These are phyloP conservation scores for Gambusia yucatana DNA, from an alignment of 2,797 vertebrate genomes.

Conservation along the genomic window DNA sequence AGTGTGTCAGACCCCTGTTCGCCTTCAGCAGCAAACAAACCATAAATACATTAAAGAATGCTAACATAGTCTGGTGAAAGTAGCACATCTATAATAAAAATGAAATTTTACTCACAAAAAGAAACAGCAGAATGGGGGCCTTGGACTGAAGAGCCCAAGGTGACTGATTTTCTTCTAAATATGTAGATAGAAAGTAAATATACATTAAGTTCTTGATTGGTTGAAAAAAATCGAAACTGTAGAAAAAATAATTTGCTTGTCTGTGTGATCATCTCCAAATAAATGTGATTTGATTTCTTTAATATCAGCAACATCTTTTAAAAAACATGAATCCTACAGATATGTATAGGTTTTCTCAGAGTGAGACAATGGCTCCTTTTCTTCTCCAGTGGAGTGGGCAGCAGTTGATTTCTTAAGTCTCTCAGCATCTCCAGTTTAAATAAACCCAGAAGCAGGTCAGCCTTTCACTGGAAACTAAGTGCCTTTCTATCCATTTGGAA, in stretches of 20 bases:
- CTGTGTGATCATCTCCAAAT: not conserved
- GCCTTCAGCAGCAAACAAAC: conserved; percentile 67
- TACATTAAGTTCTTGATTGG: not conserved
- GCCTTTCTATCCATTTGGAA: not conserved
- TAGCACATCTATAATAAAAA: conserved; percentile 43
- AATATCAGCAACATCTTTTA: not conserved
- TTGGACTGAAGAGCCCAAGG: conserved; percentile 20
- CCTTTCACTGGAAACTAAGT: not conserved
- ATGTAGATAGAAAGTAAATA: conserved; percentile 26
- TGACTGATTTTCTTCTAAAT: conserved; percentile 40
- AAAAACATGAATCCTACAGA: not conserved
- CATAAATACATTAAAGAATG: conserved; percentile 73
- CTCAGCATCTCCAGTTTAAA: not conserved
- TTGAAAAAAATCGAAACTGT: not conserved
- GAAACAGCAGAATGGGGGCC: not conserved
- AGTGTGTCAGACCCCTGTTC: conserved; percentile 86
- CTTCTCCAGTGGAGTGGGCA: not conserved
- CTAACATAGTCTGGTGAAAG: conserved; percentile 67
- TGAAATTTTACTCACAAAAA: conserved; percentile 36
- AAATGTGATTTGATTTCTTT: not conserved
- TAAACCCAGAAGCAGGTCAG: not conserved
- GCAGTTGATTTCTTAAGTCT: not conserved
- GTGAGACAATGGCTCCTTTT: not conserved
- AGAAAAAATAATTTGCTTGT: not conserved
- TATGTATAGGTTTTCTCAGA: not conserved